Percentiles rank a stretch among this genome's conserved stretches.
Conservation (phyloP, 1,140 invertebrate genomes). For the Neuroterus valhalla region DNA sequence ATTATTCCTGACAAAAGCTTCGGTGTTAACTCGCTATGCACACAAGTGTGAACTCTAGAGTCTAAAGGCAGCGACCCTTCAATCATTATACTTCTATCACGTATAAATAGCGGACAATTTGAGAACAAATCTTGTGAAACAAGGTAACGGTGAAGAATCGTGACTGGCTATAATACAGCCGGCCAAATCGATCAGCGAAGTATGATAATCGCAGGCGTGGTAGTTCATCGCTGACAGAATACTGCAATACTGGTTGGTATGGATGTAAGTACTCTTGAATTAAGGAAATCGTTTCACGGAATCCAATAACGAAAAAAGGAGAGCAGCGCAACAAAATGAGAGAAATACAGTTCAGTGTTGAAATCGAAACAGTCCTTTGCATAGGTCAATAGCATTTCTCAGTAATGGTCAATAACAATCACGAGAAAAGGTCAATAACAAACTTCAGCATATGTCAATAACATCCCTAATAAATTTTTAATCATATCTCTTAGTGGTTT, state of each 20-base stretch:
- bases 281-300: slow-evolving; percentile 41
- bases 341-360: neutral
- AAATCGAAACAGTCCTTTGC: neutral
- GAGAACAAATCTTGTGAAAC: slow-evolving; percentile 13
- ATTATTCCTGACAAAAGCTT: neutral
- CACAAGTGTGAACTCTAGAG: slow-evolving; percentile 1
- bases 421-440: neutral
- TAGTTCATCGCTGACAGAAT: slow-evolving; percentile 16
- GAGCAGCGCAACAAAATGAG: neutral
- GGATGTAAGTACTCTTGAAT: slow-evolving; percentile 41
- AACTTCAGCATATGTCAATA: too few relatives aligned
- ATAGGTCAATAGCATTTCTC: too few relatives aligned
- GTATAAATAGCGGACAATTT: slow-evolving; percentile 4
- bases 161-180: slow-evolving; percentile 37
- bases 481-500: too few relatives aligned
- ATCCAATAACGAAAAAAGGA: slow-evolving; percentile 22
- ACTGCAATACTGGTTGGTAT: slow-evolving; percentile 2
- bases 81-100: slow-evolving; percentile 7
- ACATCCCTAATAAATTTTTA: too few relatives aligned
- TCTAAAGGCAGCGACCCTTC: neutral
- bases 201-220: slow-evolving; percentile 31
- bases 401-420: too few relatives aligned
- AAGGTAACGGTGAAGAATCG: slow-evolving; percentile 34
- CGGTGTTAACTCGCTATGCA: neutral
- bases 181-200: slow-evolving; percentile 44